phyloP scores from a whole-genome alignment of 2,888 invertebrate species.

The Abrostola tripartita region DNA sequence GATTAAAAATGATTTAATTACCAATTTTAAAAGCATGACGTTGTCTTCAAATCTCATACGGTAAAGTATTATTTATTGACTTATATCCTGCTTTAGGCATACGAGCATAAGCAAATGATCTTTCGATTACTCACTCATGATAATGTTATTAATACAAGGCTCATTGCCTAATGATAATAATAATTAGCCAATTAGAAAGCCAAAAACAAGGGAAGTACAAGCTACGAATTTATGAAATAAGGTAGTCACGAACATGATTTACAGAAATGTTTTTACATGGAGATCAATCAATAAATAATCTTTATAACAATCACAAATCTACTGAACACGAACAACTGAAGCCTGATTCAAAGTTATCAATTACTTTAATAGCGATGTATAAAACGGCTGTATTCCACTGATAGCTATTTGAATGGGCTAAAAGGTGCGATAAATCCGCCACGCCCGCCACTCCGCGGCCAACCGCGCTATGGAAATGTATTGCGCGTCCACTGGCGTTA shows the following conservation, averaged over 20 bases:
- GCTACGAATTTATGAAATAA: too few relatives aligned
- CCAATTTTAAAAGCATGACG: too few relatives aligned
- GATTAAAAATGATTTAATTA: neutral
- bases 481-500: conserved; percentile 78
- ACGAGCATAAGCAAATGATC: too few relatives aligned
- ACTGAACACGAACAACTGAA: neutral
- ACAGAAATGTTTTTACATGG: neutral
- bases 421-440: conserved; percentile 84
- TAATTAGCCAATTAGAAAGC: too few relatives aligned
- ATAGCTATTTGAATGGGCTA: conserved; percentile 68
- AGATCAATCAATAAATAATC: neutral
- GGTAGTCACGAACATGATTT: too few relatives aligned
- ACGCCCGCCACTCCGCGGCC: conserved; percentile 59
- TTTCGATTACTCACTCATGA: too few relatives aligned
- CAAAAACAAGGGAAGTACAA: too few relatives aligned
- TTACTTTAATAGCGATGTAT: conserved; percentile 56
- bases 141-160: too few relatives aligned
- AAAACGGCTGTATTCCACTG: conserved; percentile 53
- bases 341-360: conserved; percentile 46
- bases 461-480: conserved; percentile 79
- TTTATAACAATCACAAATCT: neutral
- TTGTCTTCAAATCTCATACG: too few relatives aligned
- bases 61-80: too few relatives aligned
- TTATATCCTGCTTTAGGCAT: too few relatives aligned
- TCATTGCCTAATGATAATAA: too few relatives aligned